A percentile compares a stretch with the other conserved stretches of the same genome.
Evolutionary conservation across 2,113 vertebrate species (phyloP).

Genomic region (Henicopernis longicauda): DNA sequence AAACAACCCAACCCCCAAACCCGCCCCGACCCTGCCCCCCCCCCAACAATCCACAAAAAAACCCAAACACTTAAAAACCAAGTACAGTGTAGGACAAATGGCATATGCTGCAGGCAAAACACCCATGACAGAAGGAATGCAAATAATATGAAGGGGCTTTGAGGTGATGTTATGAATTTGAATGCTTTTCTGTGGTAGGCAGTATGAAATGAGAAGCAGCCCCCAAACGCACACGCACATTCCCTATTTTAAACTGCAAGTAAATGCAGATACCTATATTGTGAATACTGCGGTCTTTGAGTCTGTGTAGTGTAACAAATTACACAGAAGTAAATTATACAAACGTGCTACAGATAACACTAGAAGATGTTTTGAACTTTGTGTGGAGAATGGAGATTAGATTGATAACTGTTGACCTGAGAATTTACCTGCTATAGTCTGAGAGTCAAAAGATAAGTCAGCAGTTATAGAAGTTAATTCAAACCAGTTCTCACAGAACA

Average conservation of each 20-base stretch:
- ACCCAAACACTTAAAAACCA: neutral
- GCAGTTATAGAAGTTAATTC: neutral
- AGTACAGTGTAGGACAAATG: neutral
- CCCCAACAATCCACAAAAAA: no score
- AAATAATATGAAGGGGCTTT: neutral
- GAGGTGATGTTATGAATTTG: neutral
- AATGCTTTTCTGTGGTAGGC: neutral
- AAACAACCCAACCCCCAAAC: no score
- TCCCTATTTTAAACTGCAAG: neutral
- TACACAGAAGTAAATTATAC: neutral
- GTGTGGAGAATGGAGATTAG: neutral
- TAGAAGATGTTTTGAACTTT: neutral
- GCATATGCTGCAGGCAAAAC: neutral
- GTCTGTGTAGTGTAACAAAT: neutral
- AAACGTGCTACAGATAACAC: neutral
- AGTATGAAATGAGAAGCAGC: neutral
- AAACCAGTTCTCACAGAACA: neutral
- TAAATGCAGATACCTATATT: neutral
- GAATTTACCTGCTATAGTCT: neutral
- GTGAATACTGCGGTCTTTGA: neutral
- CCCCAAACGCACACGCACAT: neutral
- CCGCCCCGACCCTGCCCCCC: no score
- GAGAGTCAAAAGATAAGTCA: neutral
- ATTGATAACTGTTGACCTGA: neutral
- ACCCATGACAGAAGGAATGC: neutral